Evolutionary conservation across 2,113 vertebrate genomes (phyloP).

Genomic region (Pogona vitticeps): DNA sequence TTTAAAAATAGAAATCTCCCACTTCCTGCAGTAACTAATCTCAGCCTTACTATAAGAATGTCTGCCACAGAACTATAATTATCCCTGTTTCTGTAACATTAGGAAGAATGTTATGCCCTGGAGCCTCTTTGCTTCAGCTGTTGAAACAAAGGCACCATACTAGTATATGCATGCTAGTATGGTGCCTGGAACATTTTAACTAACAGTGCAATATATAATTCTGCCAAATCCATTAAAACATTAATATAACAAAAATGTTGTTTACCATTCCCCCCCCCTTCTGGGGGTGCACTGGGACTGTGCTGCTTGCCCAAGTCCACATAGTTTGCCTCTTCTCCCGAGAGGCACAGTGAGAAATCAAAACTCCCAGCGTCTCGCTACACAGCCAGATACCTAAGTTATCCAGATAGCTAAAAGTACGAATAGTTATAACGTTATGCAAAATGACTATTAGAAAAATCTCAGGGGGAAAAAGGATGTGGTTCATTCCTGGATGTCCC

Average conservation of each 20-base stretch:
- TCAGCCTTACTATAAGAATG: background rate
- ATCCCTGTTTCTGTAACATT: slow-evolving; percentile 16
- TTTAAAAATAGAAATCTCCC: background rate
- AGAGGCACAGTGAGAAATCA: too few relatives aligned
- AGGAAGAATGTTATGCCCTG: background rate
- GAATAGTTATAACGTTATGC: too few relatives aligned
- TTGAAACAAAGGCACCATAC: too few relatives aligned
- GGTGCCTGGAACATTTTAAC: background rate
- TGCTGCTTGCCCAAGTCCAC: too few relatives aligned
- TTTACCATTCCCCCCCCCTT: slow-evolving; percentile 8
- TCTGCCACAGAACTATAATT: background rate
- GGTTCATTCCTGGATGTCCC: too few relatives aligned
- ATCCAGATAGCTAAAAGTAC: too few relatives aligned
- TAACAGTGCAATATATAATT: background rate
- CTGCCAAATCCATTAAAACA: background rate
- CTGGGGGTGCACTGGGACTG: background rate
- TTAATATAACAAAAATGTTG: slow-evolving; percentile 23
- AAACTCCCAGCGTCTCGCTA: too few relatives aligned
- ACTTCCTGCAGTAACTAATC: background rate
- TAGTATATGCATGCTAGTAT: background rate
- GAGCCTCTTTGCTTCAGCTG: background rate
- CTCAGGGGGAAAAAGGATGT: too few relatives aligned
- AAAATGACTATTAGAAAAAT: too few relatives aligned
- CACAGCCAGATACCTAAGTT: too few relatives aligned
- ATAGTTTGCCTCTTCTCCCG: too few relatives aligned